phyloP scores from a whole-genome alignment of 2,113 vertebrate genomes.

The Sceloporus undulatus region DNA sequence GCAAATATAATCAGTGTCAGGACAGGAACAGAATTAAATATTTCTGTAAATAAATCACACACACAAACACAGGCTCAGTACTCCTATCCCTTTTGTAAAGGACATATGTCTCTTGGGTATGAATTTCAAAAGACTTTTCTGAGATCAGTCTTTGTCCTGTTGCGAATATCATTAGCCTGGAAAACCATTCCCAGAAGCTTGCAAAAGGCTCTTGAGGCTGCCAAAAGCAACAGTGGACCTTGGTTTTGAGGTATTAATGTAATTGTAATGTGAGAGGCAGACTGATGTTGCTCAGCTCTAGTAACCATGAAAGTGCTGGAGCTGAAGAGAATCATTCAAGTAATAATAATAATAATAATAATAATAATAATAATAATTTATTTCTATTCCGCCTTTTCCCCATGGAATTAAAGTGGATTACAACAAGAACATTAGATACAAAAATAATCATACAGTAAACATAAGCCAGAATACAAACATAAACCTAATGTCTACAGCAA shows the following conservation, averaged over 20 bases:
- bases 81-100: background rate
- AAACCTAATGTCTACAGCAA: no score
- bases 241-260: background rate
- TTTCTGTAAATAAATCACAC: background rate
- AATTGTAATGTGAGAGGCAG: background rate
- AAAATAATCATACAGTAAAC: no score
- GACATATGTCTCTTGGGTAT: background rate
- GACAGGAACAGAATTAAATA: constrained; percentile 2
- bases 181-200: background rate
- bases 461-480: no score
- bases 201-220: background rate
- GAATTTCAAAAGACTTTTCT: background rate
- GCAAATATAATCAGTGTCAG: background rate
- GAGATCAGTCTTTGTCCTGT: background rate
- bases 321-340: background rate
- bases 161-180: background rate
- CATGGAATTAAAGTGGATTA: no score
- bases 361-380: no score
- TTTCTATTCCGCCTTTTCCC: no score
- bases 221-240: background rate
- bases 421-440: no score
- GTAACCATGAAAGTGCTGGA: background rate
- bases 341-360: background rate
- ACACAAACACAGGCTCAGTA: background rate
- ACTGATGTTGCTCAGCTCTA: background rate